Evolutionary conservation across 2,888 invertebrate species (phyloP), one percentile per base, ranked within the genome.

Genomic region (Lasioglossum oenotherae): DNA sequence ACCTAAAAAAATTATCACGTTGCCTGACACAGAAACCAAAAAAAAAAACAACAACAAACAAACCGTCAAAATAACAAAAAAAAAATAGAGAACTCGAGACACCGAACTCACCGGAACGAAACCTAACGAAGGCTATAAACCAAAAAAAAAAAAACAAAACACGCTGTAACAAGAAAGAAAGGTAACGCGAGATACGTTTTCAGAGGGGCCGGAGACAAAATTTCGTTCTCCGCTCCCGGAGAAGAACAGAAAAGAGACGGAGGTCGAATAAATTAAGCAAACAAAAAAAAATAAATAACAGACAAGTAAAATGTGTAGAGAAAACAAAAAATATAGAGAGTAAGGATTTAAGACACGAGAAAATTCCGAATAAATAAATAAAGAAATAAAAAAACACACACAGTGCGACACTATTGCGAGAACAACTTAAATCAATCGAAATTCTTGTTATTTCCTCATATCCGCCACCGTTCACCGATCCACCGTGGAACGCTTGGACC

Each of bases 381-480:
- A 75, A 81, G 81, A 80, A 73, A 73, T 31, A 81, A 69, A 69
- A 81, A 10, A 91, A 85, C 83, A 87, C 87, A 88, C 88, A 91
- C 88, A 90, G 84, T 83, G 87, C 84, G 81, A 80, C 38, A 87
- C 85, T 64, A 35, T 74, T 87, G 87, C 91, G 88, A 88, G 77
- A 92, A 92, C 64, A 71, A 71, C 5, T 71, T 93, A 94, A 94
- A 94, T 93, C 92, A 94, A 92, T 91, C 80, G 90, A 92, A 64
- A 94, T 95, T 95, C 95, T 95, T 95, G 94, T 69, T 95, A 95
- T 95, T 95, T 95, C 93, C 94, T 93, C 93, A 94, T 94, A 94
- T 94, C 91, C 93, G 94, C 94, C 94, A 94, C 91, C 85, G 86
- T 85, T 85, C 87, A 77, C 78, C 89, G 82, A 87, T 80, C 81